phyloP scores from a whole-genome alignment of 2,113 vertebrate genomes.

The Ginglymostoma cirratum region DNA sequence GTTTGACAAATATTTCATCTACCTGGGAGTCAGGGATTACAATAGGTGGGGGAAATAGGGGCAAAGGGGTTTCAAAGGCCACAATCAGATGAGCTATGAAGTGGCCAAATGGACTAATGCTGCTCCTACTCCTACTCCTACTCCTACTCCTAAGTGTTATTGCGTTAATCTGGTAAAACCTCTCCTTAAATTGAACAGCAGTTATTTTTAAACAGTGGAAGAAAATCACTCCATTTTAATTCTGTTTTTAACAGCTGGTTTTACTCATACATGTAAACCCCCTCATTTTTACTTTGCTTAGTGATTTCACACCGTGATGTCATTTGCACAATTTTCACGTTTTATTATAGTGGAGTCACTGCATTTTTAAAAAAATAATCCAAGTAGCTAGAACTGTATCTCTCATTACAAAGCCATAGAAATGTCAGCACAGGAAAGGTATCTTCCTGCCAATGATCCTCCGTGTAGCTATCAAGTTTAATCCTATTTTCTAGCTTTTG shows the following conservation, averaged over 20 bases:
- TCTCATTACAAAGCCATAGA: not conserved
- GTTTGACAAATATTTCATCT: not conserved
- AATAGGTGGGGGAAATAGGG: too few species aligned
- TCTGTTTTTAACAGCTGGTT: not conserved
- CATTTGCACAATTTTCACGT: not conserved
- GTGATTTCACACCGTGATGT: not conserved
- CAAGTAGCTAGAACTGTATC: not conserved
- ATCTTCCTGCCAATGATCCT: not conserved
- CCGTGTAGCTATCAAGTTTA: not conserved
- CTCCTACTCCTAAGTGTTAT: not conserved
- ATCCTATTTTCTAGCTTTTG: conserved; percentile 5
- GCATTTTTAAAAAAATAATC: not conserved
- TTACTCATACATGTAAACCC: not conserved
- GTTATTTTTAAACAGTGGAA: not conserved
- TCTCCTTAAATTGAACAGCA: not conserved
- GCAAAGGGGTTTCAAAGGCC: not conserved
- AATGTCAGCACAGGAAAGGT: not conserved
- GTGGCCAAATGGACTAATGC: not conserved
- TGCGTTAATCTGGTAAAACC: not conserved
- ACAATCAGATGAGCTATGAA: not conserved
- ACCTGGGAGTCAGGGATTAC: too few species aligned
- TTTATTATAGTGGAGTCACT: not conserved
- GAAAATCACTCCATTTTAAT: not conserved
- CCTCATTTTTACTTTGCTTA: not conserved
- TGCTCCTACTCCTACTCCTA: not conserved